Conservation (phyloP, 2,113 vertebrate species). For the Xenus cinereus region DNA sequence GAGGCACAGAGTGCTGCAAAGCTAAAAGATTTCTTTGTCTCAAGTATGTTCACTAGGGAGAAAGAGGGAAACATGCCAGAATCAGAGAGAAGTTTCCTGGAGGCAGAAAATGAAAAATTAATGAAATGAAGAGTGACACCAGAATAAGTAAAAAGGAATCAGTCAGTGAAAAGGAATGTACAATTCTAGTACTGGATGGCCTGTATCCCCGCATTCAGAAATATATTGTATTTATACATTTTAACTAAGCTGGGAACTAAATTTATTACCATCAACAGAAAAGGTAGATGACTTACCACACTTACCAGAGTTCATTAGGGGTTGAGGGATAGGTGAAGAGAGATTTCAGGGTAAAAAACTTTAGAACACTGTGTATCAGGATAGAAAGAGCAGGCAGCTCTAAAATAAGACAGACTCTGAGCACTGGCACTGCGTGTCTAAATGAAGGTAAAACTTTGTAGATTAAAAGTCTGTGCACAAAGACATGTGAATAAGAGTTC, state of each 20-base stretch:
- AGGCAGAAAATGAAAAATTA: slow-evolving; percentile 73
- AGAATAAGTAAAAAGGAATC: slow-evolving; percentile 66
- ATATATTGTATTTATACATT: neutral
- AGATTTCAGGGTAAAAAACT: neutral
- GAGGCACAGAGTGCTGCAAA: slow-evolving; percentile 56
- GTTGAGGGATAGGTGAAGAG: neutral
- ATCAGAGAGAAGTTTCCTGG: slow-evolving; percentile 67
- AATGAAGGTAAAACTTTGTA: neutral
- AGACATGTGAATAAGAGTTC: neutral
- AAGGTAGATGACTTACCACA: neutral
- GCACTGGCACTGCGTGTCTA: neutral
- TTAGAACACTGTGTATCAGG: neutral
- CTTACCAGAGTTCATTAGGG: neutral
- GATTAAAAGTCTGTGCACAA: neutral
- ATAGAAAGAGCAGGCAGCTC: neutral
- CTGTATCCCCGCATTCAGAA: neutral
- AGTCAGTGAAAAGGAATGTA: slow-evolving; percentile 18
- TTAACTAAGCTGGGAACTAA: neutral
- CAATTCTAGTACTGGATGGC: neutral
- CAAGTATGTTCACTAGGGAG: slow-evolving; percentile 61
- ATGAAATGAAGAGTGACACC: slow-evolving; percentile 67
- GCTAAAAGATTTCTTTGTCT: slow-evolving; percentile 71
- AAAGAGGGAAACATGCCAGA: slow-evolving; percentile 64
- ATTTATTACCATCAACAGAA: neutral
- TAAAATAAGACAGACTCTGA: neutral